Percentiles rank a stretch among this genome's conserved stretches.
Evolutionary conservation across 2,797 vertebrate genomes (phyloP).

Genomic region (Anas flavirostris): DNA sequence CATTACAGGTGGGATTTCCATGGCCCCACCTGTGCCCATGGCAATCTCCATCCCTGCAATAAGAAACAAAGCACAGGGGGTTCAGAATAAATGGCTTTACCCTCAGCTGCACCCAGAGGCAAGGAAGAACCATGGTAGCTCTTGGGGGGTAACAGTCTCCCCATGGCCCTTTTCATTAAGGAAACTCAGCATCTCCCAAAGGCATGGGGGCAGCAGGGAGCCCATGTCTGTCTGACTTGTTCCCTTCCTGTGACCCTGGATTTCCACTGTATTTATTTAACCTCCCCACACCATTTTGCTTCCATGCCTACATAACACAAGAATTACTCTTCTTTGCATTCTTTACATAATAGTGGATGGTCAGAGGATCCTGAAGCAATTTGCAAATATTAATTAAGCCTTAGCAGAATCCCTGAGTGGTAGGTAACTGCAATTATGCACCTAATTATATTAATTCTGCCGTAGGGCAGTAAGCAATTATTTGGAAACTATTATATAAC

Average conservation of each 20-base stretch:
- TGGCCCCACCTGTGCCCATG: accelerated
- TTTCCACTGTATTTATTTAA: neutral
- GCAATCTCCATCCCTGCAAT: accelerated
- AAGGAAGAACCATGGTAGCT: neutral
- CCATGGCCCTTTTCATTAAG: neutral
- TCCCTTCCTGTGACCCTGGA: neutral
- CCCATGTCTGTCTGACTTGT: neutral
- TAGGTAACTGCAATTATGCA: neutral
- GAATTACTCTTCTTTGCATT: neutral
- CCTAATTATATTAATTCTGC: slow-evolving; percentile 57
- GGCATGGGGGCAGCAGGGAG: neutral
- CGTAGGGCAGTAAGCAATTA: slow-evolving; percentile 27
- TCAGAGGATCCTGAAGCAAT: neutral
- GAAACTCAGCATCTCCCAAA: neutral
- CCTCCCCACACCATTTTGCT: neutral
- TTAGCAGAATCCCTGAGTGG: neutral
- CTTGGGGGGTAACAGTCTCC: neutral
- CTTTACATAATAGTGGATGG: neutral
- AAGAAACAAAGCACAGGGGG: accelerated
- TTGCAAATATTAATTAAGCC: slow-evolving; percentile 55
- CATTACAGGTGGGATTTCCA: neutral
- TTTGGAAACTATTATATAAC: slow-evolving; percentile 16
- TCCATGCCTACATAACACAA: accelerated
- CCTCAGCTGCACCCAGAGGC: no score
- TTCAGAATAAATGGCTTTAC: neutral